Percentiles rank a stretch among this genome's conserved stretches.
Evolutionary conservation across 2,797 vertebrate species (phyloP).

Genomic region (Xyrichtys novacula): DNA sequence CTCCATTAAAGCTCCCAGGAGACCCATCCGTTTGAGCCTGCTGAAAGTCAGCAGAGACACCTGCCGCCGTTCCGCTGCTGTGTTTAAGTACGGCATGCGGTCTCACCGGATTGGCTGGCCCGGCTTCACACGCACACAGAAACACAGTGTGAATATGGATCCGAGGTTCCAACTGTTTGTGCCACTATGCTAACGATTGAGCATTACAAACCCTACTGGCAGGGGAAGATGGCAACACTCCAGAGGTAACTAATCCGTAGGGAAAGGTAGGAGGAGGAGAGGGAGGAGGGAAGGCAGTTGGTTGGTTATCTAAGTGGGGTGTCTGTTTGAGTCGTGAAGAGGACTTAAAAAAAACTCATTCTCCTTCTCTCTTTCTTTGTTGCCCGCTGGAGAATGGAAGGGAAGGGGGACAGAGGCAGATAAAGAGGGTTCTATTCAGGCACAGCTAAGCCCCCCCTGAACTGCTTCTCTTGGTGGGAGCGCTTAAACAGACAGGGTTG

Average conservation of each 20-base stretch:
- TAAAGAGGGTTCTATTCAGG: conserved; percentile 86
- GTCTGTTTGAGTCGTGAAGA: conserved; percentile 65
- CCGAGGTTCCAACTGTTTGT: conserved; percentile 69
- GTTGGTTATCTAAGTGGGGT: conserved; percentile 79
- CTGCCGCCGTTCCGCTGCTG: conserved; percentile 71
- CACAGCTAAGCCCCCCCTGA: conserved; percentile 75
- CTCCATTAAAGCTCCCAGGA: conserved; percentile 81
- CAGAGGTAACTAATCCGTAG: conserved; percentile 83
- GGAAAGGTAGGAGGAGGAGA: conserved; percentile 62
- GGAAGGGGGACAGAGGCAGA: conserved; percentile 77
- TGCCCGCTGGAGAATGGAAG: conserved; percentile 81
- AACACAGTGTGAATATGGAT: conserved; percentile 64
- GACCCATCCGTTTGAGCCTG: conserved; percentile 73
- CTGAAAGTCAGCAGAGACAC: conserved; percentile 77
- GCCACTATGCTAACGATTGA: conserved; percentile 77
- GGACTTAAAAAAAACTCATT: conserved; percentile 76
- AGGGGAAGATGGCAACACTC: conserved; percentile 77
- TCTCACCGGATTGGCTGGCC: conserved; percentile 72
- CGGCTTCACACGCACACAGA: conserved; percentile 63
- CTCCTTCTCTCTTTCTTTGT: conserved; percentile 81
- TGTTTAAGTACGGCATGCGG: conserved; percentile 62
- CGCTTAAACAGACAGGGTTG: conserved; percentile 86
- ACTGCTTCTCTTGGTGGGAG: conserved; percentile 83
- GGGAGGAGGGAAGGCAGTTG: conserved; percentile 63
- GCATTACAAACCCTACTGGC: conserved; percentile 79